Conservation (phyloP, 2,797 vertebrate genomes). For the Gambelia wislizenii region DNA sequence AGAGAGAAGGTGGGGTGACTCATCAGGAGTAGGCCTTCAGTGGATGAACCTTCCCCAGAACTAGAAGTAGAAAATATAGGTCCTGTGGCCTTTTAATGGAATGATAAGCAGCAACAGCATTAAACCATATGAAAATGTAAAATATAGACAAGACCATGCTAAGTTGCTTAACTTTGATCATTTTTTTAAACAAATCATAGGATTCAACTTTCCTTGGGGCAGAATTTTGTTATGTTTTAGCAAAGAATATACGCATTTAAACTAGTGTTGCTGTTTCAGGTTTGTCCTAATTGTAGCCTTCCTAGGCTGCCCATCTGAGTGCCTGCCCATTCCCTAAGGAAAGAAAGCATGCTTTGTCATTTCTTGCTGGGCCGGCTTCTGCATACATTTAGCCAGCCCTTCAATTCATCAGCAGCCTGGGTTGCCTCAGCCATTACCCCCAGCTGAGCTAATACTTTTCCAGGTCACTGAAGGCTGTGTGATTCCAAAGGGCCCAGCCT, state of each 20-base stretch:
- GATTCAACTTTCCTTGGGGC: background rate
- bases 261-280: background rate
- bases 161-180: background rate
- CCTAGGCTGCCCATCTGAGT: background rate
- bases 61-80: background rate
- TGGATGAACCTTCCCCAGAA: background rate
- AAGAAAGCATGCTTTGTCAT: background rate
- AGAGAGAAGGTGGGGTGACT: background rate
- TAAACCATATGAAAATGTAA: background rate
- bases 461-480: background rate
- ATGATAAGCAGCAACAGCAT: background rate
- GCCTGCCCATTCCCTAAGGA: background rate
- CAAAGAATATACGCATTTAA: background rate
- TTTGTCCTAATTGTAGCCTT: background rate
- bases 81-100: background rate
- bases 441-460: background rate
- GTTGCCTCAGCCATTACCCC: background rate
- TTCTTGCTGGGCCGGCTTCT: background rate
- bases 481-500: background rate
- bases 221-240: background rate
- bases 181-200: background rate
- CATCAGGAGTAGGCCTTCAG: background rate
- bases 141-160: background rate
- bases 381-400: background rate
- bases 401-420: background rate